These are phyloP conservation scores for Polyergus mexicanus DNA, from an alignment of 1,140 invertebrate species.

Conservation along the genomic window DNA sequence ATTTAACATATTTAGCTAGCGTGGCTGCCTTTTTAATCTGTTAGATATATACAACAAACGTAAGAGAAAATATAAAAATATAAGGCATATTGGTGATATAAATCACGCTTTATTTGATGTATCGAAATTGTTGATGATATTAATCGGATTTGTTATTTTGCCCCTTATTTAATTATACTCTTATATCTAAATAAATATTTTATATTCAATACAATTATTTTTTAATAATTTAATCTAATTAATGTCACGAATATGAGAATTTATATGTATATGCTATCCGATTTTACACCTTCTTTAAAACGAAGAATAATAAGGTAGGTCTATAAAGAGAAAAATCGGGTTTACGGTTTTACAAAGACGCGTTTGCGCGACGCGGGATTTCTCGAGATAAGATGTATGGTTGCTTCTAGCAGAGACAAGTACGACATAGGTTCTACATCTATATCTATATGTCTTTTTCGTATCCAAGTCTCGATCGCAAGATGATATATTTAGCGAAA, in stretches of 20 bases:
- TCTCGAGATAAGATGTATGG: constrained; percentile 47
- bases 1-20: no score
- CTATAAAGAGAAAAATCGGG: background rate
- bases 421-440: constrained; percentile 3
- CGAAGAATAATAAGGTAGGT: constrained; percentile 9
- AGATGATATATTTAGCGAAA: background rate
- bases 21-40: no score
- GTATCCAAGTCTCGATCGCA: constrained; percentile 13
- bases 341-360: constrained; percentile 53
- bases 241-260: constrained; percentile 1
- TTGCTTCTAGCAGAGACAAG: constrained; percentile 25
- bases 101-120: background rate
- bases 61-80: no score
- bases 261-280: background rate
- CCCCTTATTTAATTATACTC: background rate
- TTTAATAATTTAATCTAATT: background rate
- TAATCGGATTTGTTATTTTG: background rate
- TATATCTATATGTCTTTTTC: constrained; percentile 8
- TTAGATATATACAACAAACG: no score
- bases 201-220: background rate
- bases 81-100: no score
- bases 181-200: background rate
- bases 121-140: background rate
- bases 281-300: background rate
- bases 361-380: constrained; percentile 13